Evolutionary conservation across 2,888 invertebrate genomes (phyloP).

Genomic region (Lithophane semibrunnea): DNA sequence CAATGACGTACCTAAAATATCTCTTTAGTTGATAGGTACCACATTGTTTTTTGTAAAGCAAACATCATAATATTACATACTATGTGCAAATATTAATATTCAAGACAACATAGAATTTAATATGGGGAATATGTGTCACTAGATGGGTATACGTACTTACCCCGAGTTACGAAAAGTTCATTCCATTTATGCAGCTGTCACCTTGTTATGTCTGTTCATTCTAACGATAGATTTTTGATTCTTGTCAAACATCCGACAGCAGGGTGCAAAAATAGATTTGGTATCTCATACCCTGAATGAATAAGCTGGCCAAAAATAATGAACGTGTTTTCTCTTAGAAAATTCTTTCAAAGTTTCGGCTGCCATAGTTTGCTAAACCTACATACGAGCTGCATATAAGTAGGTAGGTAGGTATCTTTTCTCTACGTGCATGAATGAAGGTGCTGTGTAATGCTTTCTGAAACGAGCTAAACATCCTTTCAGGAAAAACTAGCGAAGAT

Average conservation of each 20-base stretch:
- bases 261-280: not conserved
- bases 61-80: not conserved
- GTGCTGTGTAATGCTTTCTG: conserved; percentile 47
- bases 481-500: conserved; percentile 45
- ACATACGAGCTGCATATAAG: conserved; percentile 28
- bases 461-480: conserved; percentile 49
- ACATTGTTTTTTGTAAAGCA: conserved; percentile 4
- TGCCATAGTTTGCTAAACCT: conserved; percentile 10
- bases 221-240: not conserved
- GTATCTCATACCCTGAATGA: no score
- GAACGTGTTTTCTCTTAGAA: not conserved
- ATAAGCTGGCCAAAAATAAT: not conserved
- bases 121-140: not conserved
- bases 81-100: not conserved
- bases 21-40: not conserved
- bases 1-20: not conserved
- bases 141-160: no score
- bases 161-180: not conserved
- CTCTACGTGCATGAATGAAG: conserved; percentile 41
- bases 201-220: not conserved
- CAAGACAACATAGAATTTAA: not conserved
- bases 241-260: not conserved
- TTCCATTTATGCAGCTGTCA: not conserved
- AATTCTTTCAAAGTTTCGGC: conserved; percentile 12
- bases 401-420: conserved; percentile 20